Base-by-base conservation (phyloP, 2,888 invertebrate genomes). In the Acheta domesticus region DNA sequence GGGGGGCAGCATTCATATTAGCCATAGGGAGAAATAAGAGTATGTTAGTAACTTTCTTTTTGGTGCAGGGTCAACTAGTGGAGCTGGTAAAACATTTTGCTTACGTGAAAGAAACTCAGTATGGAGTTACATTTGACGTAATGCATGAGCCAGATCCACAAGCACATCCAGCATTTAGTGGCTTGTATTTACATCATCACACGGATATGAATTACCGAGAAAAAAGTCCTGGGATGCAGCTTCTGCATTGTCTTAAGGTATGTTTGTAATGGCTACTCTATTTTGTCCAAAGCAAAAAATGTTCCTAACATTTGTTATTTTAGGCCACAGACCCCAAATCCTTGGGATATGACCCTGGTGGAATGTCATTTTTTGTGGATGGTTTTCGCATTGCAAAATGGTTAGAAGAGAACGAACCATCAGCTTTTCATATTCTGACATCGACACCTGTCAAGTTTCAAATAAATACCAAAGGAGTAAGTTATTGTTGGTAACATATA, bases 201-300 rank as follows among this genome's bases (percentile, higher is more conserved):
- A 85, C 85, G 8, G 86, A 86, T 80, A 85, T 86, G 85, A 84
- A 85, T 79, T 86, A 86, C 80, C 81, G 86, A 23, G 86, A 86
- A 82, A 85, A 85, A 80, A 84, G 84, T 74, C 86, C 86, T 11
- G 86, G 86, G 11, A 83, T 86, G 81, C 86, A 86, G 81, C 82
- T 86, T 36, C 83, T 86, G 12, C 86, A 86, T 79, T 86, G 86
- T 78, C 80, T 85, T 62, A 82, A 85, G 82, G 83, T 77, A 36
- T 11, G 23, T 77, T 12, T 77, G 19, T n/a, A 2, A 12, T 16
- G 11, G 14, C 36, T 8, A 36, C 36, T 20, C 11, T 74, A 74
- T 74, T 74, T 74, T 8, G 19, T 74, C 20, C n/a, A 8, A 36
- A 5, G 8, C 8, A 36, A 36, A 36, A 36, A 5, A 36, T 36